phyloP scores from a whole-genome alignment of 2,888 invertebrate species.

The Abrostola tripartita region DNA sequence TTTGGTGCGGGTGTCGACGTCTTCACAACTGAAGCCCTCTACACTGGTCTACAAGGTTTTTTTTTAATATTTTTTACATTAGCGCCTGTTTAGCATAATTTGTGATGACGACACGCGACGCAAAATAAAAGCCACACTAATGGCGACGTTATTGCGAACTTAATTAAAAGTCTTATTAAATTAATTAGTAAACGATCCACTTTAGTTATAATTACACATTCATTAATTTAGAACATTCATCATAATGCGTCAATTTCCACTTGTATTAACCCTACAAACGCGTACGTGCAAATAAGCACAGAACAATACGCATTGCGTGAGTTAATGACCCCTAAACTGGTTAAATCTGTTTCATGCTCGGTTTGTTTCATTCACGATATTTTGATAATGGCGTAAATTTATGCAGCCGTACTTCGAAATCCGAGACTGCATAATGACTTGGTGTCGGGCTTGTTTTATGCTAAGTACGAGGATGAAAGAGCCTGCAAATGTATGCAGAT shows the following conservation, averaged over 20 bases:
- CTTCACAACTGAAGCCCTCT: slow-evolving; percentile 32
- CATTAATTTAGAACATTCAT: slow-evolving; percentile 43
- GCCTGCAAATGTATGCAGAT: slow-evolving; percentile 85
- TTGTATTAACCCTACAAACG: slow-evolving; percentile 56
- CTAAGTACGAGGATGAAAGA: slow-evolving; percentile 84
- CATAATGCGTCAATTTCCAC: slow-evolving; percentile 48
- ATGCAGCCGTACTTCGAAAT: slow-evolving; percentile 83
- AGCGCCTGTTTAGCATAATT: slow-evolving; percentile 10
- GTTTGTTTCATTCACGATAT: slow-evolving; percentile 83
- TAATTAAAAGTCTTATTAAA: slow-evolving; percentile 28
- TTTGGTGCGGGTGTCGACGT: slow-evolving; percentile 32
- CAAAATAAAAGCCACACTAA: slow-evolving; percentile 3
- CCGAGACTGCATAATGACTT: slow-evolving; percentile 85
- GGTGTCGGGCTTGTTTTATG: slow-evolving; percentile 86
- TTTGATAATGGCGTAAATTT: slow-evolving; percentile 87
- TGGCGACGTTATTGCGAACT: slow-evolving; percentile 1
- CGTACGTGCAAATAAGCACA: slow-evolving; percentile 62
- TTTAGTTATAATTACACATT: slow-evolving; percentile 38
- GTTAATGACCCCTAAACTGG: slow-evolving; percentile 82
- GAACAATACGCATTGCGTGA: slow-evolving; percentile 80
- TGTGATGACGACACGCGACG: slow-evolving; percentile 22
- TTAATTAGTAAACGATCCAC: slow-evolving; percentile 25
- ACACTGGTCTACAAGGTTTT: slow-evolving; percentile 15
- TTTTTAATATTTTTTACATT: slow-evolving; percentile 33
- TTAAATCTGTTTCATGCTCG: slow-evolving; percentile 79